Evolutionary conservation across 2,888 invertebrate species (phyloP), one percentile per base, ranked within the genome.

Genomic region (Mystacides longicornis): DNA sequence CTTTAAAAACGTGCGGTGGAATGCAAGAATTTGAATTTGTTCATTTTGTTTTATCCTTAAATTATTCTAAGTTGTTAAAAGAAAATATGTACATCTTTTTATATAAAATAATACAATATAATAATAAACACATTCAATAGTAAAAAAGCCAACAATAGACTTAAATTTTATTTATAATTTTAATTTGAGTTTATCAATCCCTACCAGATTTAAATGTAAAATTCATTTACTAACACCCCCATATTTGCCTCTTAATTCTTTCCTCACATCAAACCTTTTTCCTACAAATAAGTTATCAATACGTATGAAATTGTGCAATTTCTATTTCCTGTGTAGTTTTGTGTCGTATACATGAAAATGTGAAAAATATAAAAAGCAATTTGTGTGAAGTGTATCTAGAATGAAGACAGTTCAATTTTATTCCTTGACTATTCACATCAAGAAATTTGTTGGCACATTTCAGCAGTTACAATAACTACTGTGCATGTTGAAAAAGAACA

Each of bases 161-260:
- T 19, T 1, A 18, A 49, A 27, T 20, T 16, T 33, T 20, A 22
- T 42, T 51, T 23, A 42, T 45, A 20, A 16, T 22, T 52, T 5
- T n/a, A 21, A 52, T 23, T 52, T 45, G 16, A 45, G 45, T 16
- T 18, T 22, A 23, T 51, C 56, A 45, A 56, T 61, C 61, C 61
- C 61, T 59, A 59, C 61, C 61, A 54, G 59, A 57, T 56, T 59
- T 59, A 52, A 52, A 51, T 55, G 48, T 53, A 51, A 31, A 37
- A 53, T 57, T 57, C 51, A 49, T 55, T 55, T 52, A 52, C 55
- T 49, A 49, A 22, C 31, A 7, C 23, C 37, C 18, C 21, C 43
- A 11, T 54, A n/a, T 48, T 54, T 49, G 49, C 53, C 53, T 58
- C 54, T 56, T 43, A 54, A 54, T 23, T 22, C 14, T 55, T 21